phyloP scores from a whole-genome alignment of 2,113 vertebrate genomes.

The Coregonus clupeaformis region DNA sequence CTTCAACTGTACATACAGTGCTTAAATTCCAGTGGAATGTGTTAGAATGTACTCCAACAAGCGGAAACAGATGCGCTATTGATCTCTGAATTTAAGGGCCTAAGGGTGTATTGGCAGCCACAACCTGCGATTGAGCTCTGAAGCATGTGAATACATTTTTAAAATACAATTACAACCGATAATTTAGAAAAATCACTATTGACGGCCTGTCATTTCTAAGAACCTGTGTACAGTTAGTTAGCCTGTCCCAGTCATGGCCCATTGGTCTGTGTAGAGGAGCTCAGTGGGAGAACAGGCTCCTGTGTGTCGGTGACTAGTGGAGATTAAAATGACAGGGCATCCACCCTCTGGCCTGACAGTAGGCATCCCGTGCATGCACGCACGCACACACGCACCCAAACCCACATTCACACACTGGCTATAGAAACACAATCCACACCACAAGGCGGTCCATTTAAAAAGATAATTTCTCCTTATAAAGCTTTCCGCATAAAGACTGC shows the following conservation, averaged over 20 bases:
- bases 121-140: slow-evolving; percentile 46
- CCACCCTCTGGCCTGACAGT: slow-evolving; percentile 57
- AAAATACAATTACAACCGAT: slow-evolving; percentile 20
- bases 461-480: slow-evolving; percentile 79
- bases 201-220: slow-evolving; percentile 38
- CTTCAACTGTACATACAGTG: too few relatives aligned
- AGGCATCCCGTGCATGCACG: slow-evolving; percentile 56
- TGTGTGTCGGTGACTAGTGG: slow-evolving; percentile 42
- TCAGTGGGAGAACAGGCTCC: slow-evolving; percentile 51
- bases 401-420: slow-evolving; percentile 54
- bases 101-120: slow-evolving; percentile 33
- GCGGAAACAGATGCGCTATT: slow-evolving; percentile 67
- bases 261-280: slow-evolving; percentile 61
- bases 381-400: slow-evolving; percentile 48
- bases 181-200: slow-evolving; percentile 33
- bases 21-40: too few relatives aligned
- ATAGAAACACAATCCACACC: slow-evolving; percentile 73
- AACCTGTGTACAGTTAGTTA: slow-evolving; percentile 55
- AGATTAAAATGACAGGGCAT: slow-evolving; percentile 56
- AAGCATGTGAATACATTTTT: slow-evolving; percentile 27
- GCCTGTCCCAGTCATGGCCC: slow-evolving; percentile 39
- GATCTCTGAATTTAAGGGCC: slow-evolving; percentile 29
- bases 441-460: slow-evolving; percentile 78
- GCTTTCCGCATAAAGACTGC: slow-evolving; percentile 79
- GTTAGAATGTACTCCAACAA: too few relatives aligned